Percentiles rank a stretch among this genome's conserved stretches.
Conservation (phyloP, 1,140 invertebrate genomes). For the Arion vulgaris region DNA sequence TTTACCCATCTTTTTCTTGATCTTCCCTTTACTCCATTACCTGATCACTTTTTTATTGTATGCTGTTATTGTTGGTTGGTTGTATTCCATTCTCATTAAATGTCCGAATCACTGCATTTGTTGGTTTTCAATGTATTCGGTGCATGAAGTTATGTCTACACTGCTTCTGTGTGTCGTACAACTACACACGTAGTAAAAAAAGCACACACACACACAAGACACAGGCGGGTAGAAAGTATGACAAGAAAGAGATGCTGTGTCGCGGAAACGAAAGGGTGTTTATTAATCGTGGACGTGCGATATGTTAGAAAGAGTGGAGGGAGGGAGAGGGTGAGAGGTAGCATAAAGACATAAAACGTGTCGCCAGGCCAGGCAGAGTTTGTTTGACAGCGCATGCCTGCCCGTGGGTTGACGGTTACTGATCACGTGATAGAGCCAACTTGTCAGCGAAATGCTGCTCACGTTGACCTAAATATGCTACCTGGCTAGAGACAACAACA, state of each 20-base stretch:
- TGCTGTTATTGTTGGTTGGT: no score
- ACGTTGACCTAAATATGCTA: background rate
- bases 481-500: background rate
- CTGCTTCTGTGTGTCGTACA: background rate
- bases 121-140: no score
- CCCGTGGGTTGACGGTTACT: background rate
- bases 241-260: background rate
- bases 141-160: no score
- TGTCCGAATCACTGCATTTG: no score
- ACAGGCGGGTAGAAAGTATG: background rate
- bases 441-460: background rate
- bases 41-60: no score
- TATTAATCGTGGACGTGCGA: background rate
- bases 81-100: no score
- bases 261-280: background rate
- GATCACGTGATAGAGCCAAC: background rate
- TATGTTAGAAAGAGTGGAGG: background rate
- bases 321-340: background rate
- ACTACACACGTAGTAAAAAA: background rate
- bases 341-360: background rate
- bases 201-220: background rate
- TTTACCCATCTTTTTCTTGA: no score
- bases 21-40: no score
- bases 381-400: background rate
- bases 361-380: background rate